A percentile compares a stretch with the other conserved stretches of the same genome.
Conservation (phyloP, 2,888 invertebrate genomes). For the Prenolepis imparis region DNA sequence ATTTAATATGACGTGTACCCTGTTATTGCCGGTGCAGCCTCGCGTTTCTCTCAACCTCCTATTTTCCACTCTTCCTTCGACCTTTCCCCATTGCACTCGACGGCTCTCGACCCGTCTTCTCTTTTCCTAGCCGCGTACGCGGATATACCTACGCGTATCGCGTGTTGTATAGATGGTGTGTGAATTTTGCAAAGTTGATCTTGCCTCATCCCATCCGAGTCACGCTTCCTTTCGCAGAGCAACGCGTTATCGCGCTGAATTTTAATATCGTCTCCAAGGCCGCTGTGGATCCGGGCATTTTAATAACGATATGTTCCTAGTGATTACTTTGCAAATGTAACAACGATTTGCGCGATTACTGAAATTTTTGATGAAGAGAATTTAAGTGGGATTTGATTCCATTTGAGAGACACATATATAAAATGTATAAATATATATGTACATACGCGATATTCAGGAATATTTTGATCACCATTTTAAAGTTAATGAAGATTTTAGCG, state of each 20-base stretch:
- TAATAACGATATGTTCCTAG: constrained; percentile 67
- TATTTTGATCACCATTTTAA: background rate
- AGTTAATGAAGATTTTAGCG: constrained; percentile 30
- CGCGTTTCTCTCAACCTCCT: constrained; percentile 45
- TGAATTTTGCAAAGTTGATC: constrained; percentile 61
- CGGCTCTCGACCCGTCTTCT: constrained; percentile 1
- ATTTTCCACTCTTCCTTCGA: background rate
- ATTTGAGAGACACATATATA: background rate
- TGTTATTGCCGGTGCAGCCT: constrained; percentile 76
- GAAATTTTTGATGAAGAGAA: background rate
- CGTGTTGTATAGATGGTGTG: background rate
- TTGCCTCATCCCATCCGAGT: constrained; percentile 22
- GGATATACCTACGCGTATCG: constrained; percentile 2
- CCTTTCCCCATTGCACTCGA: constrained; percentile 8
- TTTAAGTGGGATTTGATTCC: background rate
- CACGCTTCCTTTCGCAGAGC: constrained; percentile 46
- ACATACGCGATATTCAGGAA: background rate
- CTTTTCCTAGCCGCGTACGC: background rate
- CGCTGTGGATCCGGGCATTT: constrained; percentile 51
- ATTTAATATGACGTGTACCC: constrained; percentile 80
- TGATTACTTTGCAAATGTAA: constrained; percentile 48
- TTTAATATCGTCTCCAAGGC: constrained; percentile 68
- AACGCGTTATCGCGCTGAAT: constrained; percentile 56
- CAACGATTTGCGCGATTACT: background rate
- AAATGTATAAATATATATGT: background rate